Percentiles rank a stretch among this genome's conserved stretches.
phyloP scores from a whole-genome alignment of 1,140 invertebrate species.

The Drosophila kohkoa region DNA sequence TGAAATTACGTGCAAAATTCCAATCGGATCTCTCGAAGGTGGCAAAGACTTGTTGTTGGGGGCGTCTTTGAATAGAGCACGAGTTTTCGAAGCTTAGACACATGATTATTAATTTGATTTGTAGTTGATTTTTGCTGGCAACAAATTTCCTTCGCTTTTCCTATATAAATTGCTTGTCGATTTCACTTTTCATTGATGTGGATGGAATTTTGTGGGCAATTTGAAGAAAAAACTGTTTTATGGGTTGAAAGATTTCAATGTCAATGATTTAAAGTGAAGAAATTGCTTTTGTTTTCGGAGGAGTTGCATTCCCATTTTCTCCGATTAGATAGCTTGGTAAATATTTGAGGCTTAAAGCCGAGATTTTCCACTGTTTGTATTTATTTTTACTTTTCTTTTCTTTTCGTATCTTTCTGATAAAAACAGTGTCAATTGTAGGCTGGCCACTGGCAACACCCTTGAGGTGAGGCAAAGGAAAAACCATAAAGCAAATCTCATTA shows the following conservation, averaged over 20 bases:
- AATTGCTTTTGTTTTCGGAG: conserved; percentile 4
- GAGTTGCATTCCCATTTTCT: conserved; percentile 20
- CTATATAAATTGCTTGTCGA: conserved; percentile 44
- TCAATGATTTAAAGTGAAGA: conserved; percentile 52
- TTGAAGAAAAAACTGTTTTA: conserved; percentile 11
- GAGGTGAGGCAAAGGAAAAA: conserved; percentile 8
- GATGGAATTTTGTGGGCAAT: conserved; percentile 41
- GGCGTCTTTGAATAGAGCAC: conserved; percentile 43
- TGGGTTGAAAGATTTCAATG: conserved; percentile 61
- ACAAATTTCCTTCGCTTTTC: conserved; percentile 66
- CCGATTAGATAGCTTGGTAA: background rate
- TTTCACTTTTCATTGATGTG: conserved; percentile 66
- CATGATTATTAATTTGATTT: conserved; percentile 80
- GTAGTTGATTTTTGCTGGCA: conserved; percentile 48
- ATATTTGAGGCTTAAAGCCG: background rate
- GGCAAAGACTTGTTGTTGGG: conserved; percentile 12
- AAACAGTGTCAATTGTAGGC: conserved; percentile 17
- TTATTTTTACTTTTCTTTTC: conserved; percentile 14
- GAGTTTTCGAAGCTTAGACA: conserved; percentile 33
- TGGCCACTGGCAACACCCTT: background rate
- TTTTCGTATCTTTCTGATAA: conserved; percentile 10
- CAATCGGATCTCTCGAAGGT: conserved; percentile 10
- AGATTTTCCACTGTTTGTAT: conserved; percentile 13
- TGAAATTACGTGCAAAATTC: conserved; percentile 42
- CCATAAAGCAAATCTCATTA: conserved; percentile 41